Evolutionary conservation across 1,140 invertebrate genomes (phyloP).

Genomic region (Trichonephila inaurata): DNA sequence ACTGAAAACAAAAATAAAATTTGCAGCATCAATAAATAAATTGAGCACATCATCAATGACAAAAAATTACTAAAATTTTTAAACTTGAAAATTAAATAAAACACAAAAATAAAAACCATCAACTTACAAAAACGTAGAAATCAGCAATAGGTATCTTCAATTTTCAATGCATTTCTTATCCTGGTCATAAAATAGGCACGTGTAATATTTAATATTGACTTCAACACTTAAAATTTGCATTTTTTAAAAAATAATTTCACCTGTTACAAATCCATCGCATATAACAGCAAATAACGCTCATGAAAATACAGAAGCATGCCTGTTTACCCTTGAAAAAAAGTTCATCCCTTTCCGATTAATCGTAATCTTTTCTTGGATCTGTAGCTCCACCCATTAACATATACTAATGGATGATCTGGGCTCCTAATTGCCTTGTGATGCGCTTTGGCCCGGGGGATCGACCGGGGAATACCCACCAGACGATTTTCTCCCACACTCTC

Average conservation of each 20-base stretch:
- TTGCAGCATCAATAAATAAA: no score
- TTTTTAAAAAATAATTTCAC: not conserved
- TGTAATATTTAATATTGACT: no score
- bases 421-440: constrained; percentile 16
- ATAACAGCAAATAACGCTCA: not conserved
- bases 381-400: constrained; percentile 38
- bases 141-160: no score
- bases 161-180: no score
- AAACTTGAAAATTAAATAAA: no score
- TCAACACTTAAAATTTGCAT: no score
- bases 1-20: no score
- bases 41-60: no score
- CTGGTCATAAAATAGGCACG: no score
- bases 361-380: not conserved
- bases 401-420: not conserved
- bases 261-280: not conserved
- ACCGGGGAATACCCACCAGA: not conserved
- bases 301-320: not conserved
- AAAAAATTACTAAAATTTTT: no score
- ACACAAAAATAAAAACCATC: no score
- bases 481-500: not conserved
- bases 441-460: not conserved
- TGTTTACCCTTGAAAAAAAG: not conserved
- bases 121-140: no score
- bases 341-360: constrained; percentile 5